phyloP scores from a whole-genome alignment of 2,113 vertebrate genomes.

The Ploceus nigricollis region DNA sequence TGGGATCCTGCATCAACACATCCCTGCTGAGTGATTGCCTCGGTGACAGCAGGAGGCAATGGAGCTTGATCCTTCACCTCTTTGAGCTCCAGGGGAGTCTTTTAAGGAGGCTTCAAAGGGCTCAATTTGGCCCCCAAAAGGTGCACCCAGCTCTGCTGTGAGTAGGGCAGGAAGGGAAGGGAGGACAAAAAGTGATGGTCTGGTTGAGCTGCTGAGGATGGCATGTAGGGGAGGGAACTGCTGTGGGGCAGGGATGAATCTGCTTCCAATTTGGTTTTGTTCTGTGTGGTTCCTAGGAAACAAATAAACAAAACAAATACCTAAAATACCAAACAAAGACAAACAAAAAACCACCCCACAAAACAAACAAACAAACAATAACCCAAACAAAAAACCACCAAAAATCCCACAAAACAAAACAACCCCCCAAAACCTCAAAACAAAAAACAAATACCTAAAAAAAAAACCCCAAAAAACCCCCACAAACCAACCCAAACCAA shows the following conservation, averaged over 20 bases:
- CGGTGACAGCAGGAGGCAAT: not conserved
- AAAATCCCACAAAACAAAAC: not conserved
- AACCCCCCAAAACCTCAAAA: not conserved
- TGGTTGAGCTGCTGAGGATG: not conserved
- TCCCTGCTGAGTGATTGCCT: not conserved
- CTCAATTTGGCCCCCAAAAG: not conserved
- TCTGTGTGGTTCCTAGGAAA: not conserved
- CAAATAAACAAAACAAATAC: not conserved
- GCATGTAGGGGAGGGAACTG: fast-evolving
- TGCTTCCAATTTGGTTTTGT: not conserved
- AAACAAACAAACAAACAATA: not conserved
- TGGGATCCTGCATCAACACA: too few species aligned
- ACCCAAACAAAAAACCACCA: not conserved
- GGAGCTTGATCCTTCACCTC: not conserved
- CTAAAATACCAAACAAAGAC: not conserved
- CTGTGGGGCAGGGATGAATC: not conserved
- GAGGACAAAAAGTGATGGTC: too few species aligned
- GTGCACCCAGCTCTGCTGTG: not conserved
- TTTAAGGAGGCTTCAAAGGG: not conserved
- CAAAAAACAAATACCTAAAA: fast-evolving
- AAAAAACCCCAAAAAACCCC: fast-evolving
- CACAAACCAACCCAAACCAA: not conserved
- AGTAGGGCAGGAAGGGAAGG: not conserved
- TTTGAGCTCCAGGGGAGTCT: not conserved
- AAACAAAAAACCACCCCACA: not conserved